Evolutionary conservation across 2,888 invertebrate genomes (phyloP).

Genomic region (Ischnus inquisitorius): DNA sequence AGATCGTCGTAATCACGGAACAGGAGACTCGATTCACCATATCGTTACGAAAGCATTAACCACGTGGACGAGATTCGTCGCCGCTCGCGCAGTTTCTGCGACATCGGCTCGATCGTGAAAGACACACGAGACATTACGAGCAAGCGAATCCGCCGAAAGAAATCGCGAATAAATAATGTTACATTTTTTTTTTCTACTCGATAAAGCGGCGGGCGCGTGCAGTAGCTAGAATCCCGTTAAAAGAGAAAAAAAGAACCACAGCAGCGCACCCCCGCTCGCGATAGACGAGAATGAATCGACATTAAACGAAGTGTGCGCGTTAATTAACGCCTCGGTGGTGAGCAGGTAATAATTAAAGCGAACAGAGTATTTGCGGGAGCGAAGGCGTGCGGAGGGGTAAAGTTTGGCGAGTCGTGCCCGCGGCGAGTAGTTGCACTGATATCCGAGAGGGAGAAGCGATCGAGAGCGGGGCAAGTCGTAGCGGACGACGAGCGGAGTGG

Average conservation of each 20-base stretch:
- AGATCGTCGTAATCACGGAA: background rate
- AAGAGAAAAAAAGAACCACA: conserved; percentile 38
- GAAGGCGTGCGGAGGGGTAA: conserved; percentile 16
- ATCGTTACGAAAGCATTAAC: background rate
- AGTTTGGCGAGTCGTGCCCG: conserved; percentile 10
- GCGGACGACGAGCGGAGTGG: background rate
- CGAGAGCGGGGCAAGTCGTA: conserved; percentile 19
- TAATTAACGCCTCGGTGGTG: conserved; percentile 63
- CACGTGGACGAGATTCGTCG: background rate
- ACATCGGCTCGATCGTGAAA: background rate
- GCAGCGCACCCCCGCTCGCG: conserved; percentile 3
- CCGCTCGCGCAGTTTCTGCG: background rate
- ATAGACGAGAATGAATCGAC: conserved; percentile 50
- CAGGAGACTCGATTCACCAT: background rate
- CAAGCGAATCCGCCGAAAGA: no score
- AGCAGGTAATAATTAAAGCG: conserved; percentile 60
- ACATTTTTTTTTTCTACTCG: no score
- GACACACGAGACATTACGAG: background rate
- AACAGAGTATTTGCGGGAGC: conserved; percentile 11
- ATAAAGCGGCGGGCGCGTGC: background rate
- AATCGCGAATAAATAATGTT: no score
- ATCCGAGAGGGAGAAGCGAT: conserved; percentile 57
- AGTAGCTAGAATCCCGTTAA: background rate
- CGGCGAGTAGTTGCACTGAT: conserved; percentile 60
- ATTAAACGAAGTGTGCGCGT: conserved; percentile 58